Evolutionary conservation across 1,140 invertebrate species (phyloP), one percentile per base, ranked within the genome.

Genomic region (Trichoplusia ni): DNA sequence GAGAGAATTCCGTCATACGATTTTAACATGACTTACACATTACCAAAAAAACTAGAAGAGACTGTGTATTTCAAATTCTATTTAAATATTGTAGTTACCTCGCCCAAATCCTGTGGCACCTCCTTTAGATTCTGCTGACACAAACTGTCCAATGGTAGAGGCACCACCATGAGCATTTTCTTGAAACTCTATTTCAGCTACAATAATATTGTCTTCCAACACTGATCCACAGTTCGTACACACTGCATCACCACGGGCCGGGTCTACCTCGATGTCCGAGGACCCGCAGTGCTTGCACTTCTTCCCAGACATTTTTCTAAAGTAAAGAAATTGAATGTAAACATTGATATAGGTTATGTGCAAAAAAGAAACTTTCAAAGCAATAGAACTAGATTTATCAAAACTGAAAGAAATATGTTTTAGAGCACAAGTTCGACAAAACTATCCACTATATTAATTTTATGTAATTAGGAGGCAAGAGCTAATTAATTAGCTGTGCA

Each of bases 141-240:
- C 97, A 91, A 98, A 98, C 81, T 98, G 96, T 59, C 98, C 98
- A 67, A 99, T 94, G 9, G 97, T 95, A 63, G 95, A 96, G 40
- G 95, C 93, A 42, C 95, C 95, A 13, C 98, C 98, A 84, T 95
- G 94, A 13, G 96, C 94, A 84, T 96, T 95, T 90, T 99, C 98
- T 87, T 98, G 95, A 84, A 99, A 99, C 83, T 98, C 96, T 47
- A 99, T 94, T 88, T 99, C 98, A 2, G 96, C 97, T 18, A 99
- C 98, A 81, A 99, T 99, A 44, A 98, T 95, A 75, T 96, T 97
- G 74, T 99, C 98, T 84, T 99, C 98, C 2, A 99, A 86, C 1
- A 99, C 98, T 25, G 96, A 95, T 37, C 98, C 99, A 92, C 99
- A 99, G 74, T 95, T 95, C 25, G 96, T 99, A 91, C 99, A 99